Conservation (phyloP, 2,113 vertebrate genomes). For the Raphicerus campestris region DNA sequence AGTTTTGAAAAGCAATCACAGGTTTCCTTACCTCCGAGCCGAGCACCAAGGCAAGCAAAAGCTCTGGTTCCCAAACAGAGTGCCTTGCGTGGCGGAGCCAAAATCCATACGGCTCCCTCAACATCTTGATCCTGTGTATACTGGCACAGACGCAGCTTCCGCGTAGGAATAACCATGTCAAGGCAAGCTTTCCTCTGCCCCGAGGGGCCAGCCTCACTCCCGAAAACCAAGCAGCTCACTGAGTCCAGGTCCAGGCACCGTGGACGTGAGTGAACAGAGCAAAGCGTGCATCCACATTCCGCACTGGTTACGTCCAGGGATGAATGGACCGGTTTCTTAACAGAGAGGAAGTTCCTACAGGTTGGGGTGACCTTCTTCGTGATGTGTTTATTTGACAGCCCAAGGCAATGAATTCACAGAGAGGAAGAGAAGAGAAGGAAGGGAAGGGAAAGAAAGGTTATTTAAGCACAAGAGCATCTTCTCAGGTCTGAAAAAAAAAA, state of each 20-base stretch:
- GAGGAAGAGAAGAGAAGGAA: neutral
- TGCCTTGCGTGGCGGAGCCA: neutral
- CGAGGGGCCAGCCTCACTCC: constrained; percentile 70
- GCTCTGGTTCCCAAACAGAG: neutral
- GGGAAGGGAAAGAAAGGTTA: neutral
- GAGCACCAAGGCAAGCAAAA: neutral
- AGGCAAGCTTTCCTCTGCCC: constrained; percentile 73
- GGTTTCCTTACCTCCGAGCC: neutral
- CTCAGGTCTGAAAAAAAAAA: neutral
- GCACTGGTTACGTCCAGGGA: constrained; percentile 58
- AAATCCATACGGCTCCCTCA: constrained; percentile 48
- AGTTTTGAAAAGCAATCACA: accelerated
- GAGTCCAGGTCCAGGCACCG: constrained; percentile 60
- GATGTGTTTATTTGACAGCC: constrained; percentile 53
- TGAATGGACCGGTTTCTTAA: constrained; percentile 66
- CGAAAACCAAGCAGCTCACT: constrained; percentile 73
- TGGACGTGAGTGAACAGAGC: constrained; percentile 66
- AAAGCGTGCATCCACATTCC: constrained; percentile 69
- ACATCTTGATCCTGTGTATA: constrained; percentile 52
- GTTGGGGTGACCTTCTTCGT: constrained; percentile 72
- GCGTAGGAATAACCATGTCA: constrained; percentile 60
- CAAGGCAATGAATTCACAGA: neutral
- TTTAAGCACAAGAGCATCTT: neutral
- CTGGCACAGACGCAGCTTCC: constrained; percentile 56
- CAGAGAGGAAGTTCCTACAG: constrained; percentile 72